Percentiles rank a stretch among this genome's conserved stretches.
These are phyloP conservation scores for Xestia ashworthii DNA, from an alignment of 2,888 invertebrate species.

Conservation along the genomic window DNA sequence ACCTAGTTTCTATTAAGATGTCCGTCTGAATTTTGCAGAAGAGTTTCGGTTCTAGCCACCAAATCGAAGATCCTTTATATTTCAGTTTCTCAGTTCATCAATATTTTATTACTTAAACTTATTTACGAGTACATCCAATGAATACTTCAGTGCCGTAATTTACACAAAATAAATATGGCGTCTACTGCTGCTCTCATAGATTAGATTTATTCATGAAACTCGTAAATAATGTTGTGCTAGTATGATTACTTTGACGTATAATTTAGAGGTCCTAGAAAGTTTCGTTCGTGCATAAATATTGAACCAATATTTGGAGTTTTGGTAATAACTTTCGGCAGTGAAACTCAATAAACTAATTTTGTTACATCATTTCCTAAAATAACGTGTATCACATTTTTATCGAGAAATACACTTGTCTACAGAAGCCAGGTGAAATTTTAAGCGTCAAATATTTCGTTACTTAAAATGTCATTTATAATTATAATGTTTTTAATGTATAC, in stretches of 20 bases:
- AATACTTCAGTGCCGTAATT: conserved; percentile 31
- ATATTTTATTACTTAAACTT: background rate
- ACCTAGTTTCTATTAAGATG: background rate
- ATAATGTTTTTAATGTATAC: too few species aligned
- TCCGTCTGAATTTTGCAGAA: background rate
- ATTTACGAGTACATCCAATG: conserved; percentile 27
- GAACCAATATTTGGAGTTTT: background rate
- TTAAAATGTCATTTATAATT: too few species aligned
- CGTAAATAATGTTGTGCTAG: conserved; percentile 30
- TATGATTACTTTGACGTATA: conserved; percentile 32
- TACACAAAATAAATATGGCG: conserved; percentile 28
- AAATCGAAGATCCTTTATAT: too few species aligned
- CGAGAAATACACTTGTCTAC: background rate
- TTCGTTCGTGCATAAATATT: conserved; percentile 23
- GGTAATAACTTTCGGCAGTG: background rate
- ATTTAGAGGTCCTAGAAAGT: conserved; percentile 14
- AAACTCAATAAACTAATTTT: background rate
- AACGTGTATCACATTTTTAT: background rate
- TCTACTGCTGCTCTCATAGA: background rate
- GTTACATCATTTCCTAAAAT: background rate
- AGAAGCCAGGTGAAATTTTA: background rate
- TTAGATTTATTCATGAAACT: conserved; percentile 48
- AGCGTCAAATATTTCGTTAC: too few species aligned
- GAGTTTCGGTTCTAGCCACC: background rate
- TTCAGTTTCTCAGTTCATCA: conserved; percentile 4